Percentiles rank a stretch among this genome's conserved stretches.
These are phyloP conservation scores for Rhopalosiphum nymphaeae DNA, from an alignment of 2,888 invertebrate species.

Conservation along the genomic window DNA sequence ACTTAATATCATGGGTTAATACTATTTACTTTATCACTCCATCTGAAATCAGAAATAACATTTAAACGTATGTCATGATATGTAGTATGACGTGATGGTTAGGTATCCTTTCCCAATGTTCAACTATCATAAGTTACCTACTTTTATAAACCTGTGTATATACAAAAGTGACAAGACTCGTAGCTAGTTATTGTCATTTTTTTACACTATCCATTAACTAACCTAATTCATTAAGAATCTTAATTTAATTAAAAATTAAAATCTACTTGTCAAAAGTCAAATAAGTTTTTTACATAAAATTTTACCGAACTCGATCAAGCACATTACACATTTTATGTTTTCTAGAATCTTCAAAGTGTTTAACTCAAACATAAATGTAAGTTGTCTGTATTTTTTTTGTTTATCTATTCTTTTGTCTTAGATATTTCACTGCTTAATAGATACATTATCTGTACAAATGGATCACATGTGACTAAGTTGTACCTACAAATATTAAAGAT, in stretches of 20 bases:
- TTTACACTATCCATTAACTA: background rate
- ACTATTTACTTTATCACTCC: background rate
- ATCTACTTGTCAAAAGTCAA: background rate
- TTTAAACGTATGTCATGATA: background rate
- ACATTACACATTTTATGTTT: slow-evolving; percentile 31
- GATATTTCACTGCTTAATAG: too few relatives aligned
- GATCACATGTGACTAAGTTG: too few relatives aligned
- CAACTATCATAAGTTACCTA: background rate
- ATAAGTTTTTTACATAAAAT: background rate
- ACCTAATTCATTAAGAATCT: background rate
- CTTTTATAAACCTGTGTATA: background rate
- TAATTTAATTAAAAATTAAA: background rate
- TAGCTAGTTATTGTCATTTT: background rate
- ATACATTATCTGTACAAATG: too few relatives aligned
- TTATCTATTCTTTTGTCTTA: too few relatives aligned
- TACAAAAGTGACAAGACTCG: background rate
- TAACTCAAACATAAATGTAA: slow-evolving; percentile 46
- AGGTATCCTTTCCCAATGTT: background rate
- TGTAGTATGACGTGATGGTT: background rate
- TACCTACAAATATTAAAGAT: too few relatives aligned
- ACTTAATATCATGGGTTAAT: background rate
- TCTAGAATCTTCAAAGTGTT: slow-evolving; percentile 42
- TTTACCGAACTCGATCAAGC: background rate
- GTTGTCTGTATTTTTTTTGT: background rate
- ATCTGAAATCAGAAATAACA: background rate